These are phyloP conservation scores for Zygaena filipendulae DNA, from an alignment of 2,888 invertebrate species.

Conservation along the genomic window DNA sequence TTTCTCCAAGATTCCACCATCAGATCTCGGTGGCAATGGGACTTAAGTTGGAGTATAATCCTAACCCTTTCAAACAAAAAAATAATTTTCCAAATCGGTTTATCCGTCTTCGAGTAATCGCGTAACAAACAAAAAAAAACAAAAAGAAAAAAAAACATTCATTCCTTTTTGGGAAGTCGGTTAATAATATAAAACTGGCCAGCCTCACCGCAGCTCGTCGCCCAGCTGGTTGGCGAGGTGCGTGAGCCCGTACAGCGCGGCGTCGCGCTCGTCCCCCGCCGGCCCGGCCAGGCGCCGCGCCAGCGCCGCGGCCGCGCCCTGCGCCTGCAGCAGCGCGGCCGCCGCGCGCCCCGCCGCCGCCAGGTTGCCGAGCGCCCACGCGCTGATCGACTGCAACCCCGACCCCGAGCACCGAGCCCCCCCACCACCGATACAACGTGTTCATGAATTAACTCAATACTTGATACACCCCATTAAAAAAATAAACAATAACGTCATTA, in stretches of 20 bases:
- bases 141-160: neutral
- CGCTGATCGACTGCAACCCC: constrained; percentile 32
- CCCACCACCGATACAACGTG: too few species aligned
- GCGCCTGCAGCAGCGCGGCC: constrained; percentile 25
- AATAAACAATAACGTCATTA: too few species aligned
- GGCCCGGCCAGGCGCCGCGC: constrained; percentile 17
- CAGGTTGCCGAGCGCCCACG: constrained; percentile 51
- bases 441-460: too few species aligned
- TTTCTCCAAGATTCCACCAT: too few species aligned
- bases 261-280: constrained; percentile 25
- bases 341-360: constrained; percentile 29
- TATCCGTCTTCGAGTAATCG: too few species aligned
- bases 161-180: neutral
- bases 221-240: constrained; percentile 33
- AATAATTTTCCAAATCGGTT: too few species aligned
- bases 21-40: neutral
- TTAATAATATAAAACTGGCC: neutral
- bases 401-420: neutral
- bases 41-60: too few species aligned
- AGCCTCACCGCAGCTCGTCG: constrained; percentile 32
- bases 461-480: too few species aligned
- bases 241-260: constrained; percentile 34
- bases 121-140: neutral
- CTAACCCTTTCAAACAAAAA: too few species aligned
- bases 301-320: constrained; percentile 35